A percentile compares a stretch with the other conserved stretches of the same genome.
Evolutionary conservation across 2,113 vertebrate genomes (phyloP).

Genomic region (Myrmecophaga tridactyla): DNA sequence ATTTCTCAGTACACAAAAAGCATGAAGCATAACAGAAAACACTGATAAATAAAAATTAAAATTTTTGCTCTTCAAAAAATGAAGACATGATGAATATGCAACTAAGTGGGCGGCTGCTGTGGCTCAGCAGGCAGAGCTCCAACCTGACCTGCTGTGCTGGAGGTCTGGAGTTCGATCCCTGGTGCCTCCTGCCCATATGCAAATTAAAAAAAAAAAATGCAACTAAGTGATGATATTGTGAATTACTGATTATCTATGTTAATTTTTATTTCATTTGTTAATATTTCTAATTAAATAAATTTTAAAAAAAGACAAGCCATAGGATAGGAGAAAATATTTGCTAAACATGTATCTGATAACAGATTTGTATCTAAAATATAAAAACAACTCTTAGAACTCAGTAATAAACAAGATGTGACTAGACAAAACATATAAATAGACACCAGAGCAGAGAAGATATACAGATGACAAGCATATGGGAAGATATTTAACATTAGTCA

Average conservation of each 20-base stretch:
- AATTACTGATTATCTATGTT: too few species aligned
- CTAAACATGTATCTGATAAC: background rate
- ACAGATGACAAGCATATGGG: background rate
- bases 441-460: background rate
- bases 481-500: background rate
- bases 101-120: too few species aligned
- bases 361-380: background rate
- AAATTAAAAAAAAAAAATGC: too few species aligned
- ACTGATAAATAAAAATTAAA: background rate
- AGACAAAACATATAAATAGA: background rate
- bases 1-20: slow-evolving; percentile 1
- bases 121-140: too few species aligned
- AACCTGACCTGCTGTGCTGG: too few species aligned
- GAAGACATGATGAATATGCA: too few species aligned
- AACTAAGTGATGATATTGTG: too few species aligned
- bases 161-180: too few species aligned
- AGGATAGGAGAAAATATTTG: slow-evolving; percentile 4
- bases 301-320: background rate
- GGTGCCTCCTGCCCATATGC: too few species aligned
- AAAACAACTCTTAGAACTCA: slow-evolving; percentile 5
- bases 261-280: too few species aligned
- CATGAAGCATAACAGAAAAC: background rate
- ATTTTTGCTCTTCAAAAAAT: slow-evolving; percentile 18
- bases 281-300: too few species aligned
- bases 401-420: background rate